phyloP scores from a whole-genome alignment of 2,888 invertebrate genomes.

The Adela reaumurella region DNA sequence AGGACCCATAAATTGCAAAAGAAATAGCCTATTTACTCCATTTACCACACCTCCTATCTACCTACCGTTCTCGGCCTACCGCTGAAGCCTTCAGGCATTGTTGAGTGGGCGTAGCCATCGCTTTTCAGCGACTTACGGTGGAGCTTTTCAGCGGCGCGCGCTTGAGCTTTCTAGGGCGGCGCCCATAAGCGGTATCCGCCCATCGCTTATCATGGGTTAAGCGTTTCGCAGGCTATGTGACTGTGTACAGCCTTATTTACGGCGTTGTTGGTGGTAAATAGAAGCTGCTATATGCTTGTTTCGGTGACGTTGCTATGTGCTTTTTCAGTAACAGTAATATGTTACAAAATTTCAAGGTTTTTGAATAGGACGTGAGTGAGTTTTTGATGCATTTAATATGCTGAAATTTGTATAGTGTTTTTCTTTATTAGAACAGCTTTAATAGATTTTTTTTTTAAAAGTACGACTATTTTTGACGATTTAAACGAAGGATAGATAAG shows the following conservation, averaged over 20 bases:
- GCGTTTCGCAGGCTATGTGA: neutral
- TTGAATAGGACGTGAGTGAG: no score
- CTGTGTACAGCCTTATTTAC: neutral
- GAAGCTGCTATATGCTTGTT: neutral
- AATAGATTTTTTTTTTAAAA: no score
- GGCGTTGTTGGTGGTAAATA: neutral
- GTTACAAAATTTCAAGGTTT: no score
- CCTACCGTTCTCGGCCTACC: neutral
- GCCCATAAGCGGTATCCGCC: conserved; percentile 2
- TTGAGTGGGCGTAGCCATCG: neutral
- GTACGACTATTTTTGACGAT: no score
- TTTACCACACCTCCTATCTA: neutral
- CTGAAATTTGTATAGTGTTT: no score
- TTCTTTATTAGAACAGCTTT: no score
- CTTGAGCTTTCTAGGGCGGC: conserved; percentile 2
- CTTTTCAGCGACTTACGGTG: neutral
- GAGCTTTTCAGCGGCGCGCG: neutral
- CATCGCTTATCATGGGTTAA: neutral
- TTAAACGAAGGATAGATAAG: no score
- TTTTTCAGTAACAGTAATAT: no score
- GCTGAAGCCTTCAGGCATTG: neutral
- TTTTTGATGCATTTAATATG: no score
- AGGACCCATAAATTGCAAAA: no score
- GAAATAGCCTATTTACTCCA: neutral
- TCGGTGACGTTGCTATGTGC: no score